Evolutionary conservation across 2,888 invertebrate species (phyloP), one percentile per base, ranked within the genome.

Genomic region (Arge pagana): DNA sequence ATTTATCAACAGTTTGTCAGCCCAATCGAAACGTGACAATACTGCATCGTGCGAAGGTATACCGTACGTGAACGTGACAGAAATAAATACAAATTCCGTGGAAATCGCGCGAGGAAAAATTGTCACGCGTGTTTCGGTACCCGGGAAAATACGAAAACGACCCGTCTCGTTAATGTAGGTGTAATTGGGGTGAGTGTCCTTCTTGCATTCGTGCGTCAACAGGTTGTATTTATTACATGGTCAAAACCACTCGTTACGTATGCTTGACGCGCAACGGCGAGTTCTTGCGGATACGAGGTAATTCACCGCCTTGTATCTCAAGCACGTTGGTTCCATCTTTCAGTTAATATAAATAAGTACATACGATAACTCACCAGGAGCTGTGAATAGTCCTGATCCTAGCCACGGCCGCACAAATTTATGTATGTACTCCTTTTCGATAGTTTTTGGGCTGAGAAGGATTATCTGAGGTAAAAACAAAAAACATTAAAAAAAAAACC

Each of bases 351-450:
- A n/a, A n/a, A n/a, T n/a, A n/a, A n/a, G n/a, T n/a, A n/a, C n/a
- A n/a, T n/a, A 26, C 28, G 28, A 10, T n/a, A 52, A 43, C 58
- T 60, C 50, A 67, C 66, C 64, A 49, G 66, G 65, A 36, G 67
- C 66, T 10, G 64, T 63, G 50, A 68, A 65, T 54, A 68, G 59
- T 53, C 67, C 67, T 10, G 59, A 63, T 31, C 67, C 67, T 30
- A 65, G 19, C 64, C 65, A 67, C 50, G 64, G 67, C 28, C 57
- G 53, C 13, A 40, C 41, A 40, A 64, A 63, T 48, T 59, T 63
- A 53, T 63, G 63, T 23, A 65, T 50, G 6, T 63, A 58, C 15
- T 60, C 63, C 39, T 68, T 68, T 13, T 66, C 65, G 23, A 68
- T 58, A n/a, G 64, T 53, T 48, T 64, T 65, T 30, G 59, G 63